These are phyloP conservation scores for Protobothrops flavoviridis DNA, from an alignment of 2,113 vertebrate species.

Conservation along the genomic window DNA sequence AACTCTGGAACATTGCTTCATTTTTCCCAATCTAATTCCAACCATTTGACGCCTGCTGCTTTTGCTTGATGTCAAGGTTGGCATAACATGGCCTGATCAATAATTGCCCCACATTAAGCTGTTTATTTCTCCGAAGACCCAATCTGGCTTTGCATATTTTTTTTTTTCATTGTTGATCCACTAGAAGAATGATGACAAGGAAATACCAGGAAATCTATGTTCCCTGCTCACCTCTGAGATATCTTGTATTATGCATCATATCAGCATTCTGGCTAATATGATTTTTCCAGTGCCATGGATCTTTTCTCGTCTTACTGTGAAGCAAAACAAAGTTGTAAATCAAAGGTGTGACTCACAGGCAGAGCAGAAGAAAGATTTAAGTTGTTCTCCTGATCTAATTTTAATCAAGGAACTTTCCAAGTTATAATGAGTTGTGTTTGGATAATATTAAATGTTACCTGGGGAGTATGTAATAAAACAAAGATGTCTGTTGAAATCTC, in stretches of 20 bases:
- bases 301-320: background rate
- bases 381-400: background rate
- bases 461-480: background rate
- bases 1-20: background rate
- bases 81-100: background rate
- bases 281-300: background rate
- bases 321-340: background rate
- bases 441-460: background rate
- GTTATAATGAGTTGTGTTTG: background rate
- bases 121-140: background rate
- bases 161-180: background rate
- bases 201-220: background rate
- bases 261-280: background rate
- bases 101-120: background rate
- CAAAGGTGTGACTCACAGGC: background rate
- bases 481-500: background rate
- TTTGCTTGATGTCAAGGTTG: background rate
- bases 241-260: background rate
- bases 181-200: background rate
- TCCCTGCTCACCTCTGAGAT: too few species aligned
- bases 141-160: background rate
- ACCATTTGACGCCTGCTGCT: background rate
- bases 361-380: background rate
- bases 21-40: background rate
- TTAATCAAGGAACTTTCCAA: background rate